Evolutionary conservation across 2,888 invertebrate species (phyloP), one percentile per base, ranked within the genome.

Genomic region (Junonia oenone): DNA sequence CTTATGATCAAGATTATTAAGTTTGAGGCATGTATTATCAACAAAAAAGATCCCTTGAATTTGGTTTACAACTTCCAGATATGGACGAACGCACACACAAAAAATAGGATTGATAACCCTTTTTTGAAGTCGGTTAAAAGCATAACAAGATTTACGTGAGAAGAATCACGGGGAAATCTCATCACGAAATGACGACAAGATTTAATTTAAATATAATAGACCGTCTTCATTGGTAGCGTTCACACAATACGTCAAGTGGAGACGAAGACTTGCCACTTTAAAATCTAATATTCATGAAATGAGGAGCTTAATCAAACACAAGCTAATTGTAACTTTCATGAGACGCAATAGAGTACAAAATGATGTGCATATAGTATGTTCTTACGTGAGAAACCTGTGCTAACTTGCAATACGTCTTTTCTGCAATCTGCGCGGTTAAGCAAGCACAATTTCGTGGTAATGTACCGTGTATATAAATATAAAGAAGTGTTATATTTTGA

Each of bases 271-370:
- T 52, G 46, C 19, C 52, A 38, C 37, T 46, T 38, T 38, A 46
- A 52, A 46, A 52, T 46, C 45, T 52, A 46, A 52, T 46, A 46
- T 52, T 46, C 46, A 52, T 52, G 46, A 46, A 52, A 52, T 46
- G 27, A 38, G 11, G 14, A 9, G 13, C 9, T 22, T 14, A 0
- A 2, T 6, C 9, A 1, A 6, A 2, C 13, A 19, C 17, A 22
- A 45, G 13, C 6, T 19, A 51, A 46, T 46, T 46, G 35, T 6
- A 37, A 52, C 17, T n/a, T 29, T 52, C 27, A 29, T 35, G 0
- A 13, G 0, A 8, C 2, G 6, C 0, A 19, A 29, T 38, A 46
- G 5, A 19, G 37, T 31, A 15, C 6, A 52, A 38, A 52, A 4
- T 38, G n/a, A 5, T 22, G 27, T 11, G 19, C 45, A 3, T n/a